Evolutionary conservation across 2,888 invertebrate species (phyloP).

Genomic region (Pocota personata): DNA sequence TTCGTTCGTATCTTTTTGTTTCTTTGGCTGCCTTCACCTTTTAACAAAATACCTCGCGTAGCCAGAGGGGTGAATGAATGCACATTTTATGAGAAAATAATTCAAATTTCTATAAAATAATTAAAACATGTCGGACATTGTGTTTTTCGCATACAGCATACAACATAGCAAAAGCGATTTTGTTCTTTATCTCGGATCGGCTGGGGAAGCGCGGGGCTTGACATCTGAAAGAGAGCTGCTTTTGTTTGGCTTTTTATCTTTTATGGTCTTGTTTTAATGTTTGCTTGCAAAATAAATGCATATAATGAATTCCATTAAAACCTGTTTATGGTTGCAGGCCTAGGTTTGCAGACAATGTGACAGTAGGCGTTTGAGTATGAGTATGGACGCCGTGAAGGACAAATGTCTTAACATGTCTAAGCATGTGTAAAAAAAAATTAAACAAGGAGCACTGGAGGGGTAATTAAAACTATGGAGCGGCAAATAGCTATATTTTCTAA

Average conservation of each 20-base stretch:
- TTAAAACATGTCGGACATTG: constrained; percentile 73
- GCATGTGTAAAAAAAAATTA: constrained; percentile 66
- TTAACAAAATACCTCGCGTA: constrained; percentile 59
- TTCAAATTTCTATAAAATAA: constrained; percentile 74
- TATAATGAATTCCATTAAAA: constrained; percentile 71
- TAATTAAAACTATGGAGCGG: constrained; percentile 65
- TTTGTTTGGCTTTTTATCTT: constrained; percentile 35
- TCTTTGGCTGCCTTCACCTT: constrained; percentile 54
- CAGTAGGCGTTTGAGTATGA: constrained; percentile 69
- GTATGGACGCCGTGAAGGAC: constrained; percentile 70
- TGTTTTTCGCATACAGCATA: constrained; percentile 71
- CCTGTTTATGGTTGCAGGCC: constrained; percentile 55
- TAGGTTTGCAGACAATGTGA: constrained; percentile 61
- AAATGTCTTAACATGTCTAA: constrained; percentile 73
- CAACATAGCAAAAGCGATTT: constrained; percentile 69
- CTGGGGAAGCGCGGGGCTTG: constrained; percentile 43
- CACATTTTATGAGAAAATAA: constrained; percentile 74
- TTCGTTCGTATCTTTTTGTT: constrained; percentile 23
- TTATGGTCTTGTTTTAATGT: constrained; percentile 52
- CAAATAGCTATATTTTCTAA: constrained; percentile 67
- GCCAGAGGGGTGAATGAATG: constrained; percentile 67
- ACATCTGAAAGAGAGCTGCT: constrained; percentile 52
- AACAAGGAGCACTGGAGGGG: constrained; percentile 45
- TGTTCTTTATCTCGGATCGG: constrained; percentile 57
- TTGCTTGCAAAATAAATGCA: constrained; percentile 69